Evolutionary conservation across 2,888 invertebrate species (phyloP), one percentile per base, ranked within the genome.

Genomic region (Belgica antarctica): DNA sequence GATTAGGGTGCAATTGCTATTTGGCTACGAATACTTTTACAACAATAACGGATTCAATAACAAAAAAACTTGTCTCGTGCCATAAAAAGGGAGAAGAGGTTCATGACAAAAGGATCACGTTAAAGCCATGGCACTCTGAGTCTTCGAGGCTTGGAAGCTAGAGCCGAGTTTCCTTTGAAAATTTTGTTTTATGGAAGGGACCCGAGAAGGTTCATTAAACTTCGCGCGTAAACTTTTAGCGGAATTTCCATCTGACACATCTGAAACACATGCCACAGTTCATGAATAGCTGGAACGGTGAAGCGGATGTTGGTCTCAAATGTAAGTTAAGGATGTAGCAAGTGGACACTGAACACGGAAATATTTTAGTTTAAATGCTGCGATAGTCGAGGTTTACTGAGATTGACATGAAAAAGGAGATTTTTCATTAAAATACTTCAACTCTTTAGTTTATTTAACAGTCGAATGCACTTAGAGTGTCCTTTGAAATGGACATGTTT

Each of bases 61-160:
- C n/a, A 7, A 41, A 27, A 68, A 68, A 31, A 68, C 57, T 68
- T 68, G 68, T 57, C 68, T 68, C 68, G 68, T 68, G 68, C 68
- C 52, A 57, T 68, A 57, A 52, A 65, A 57, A 57, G 68, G 52
- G 68, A 68, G 68, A 52, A n/a, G 22, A 22, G 22, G 17, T 52
- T 10, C 3, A 19, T 12, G 8, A 22, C 2, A 2, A 52, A 22
- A 22, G 52, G 52, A 3, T 4, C 41, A 5, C n/a, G 10, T 31
- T 10, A 31, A 41, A 41, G 41, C 3, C 3, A 52, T 22, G 52
- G 22, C 8, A 22, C 7, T 5, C 22, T 52, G 4, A 8, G 46
- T 4, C 46, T n/a, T 34, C 7, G 34, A 34, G 12, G 7, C 12
- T 41, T 41, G 41, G 41, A 5, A 41, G 34, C 12, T 41, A 41